A percentile compares a stretch with the other conserved stretches of the same genome.
These are phyloP conservation scores for Takifugu ocellatus DNA, from an alignment of 2,797 vertebrate species.

Conservation along the genomic window DNA sequence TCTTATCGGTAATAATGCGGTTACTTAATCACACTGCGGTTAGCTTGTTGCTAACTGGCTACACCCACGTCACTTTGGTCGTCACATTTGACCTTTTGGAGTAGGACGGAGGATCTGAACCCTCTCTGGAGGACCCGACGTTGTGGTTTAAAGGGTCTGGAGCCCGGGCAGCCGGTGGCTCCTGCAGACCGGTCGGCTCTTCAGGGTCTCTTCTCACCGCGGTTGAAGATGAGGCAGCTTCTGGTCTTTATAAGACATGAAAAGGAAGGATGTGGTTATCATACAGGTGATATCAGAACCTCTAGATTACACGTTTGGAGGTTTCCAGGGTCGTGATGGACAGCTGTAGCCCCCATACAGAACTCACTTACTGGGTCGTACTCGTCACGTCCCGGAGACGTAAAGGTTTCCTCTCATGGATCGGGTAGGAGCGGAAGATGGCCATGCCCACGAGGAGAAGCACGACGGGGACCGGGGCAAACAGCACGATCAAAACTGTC, in stretches of 20 bases:
- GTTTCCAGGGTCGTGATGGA: no score
- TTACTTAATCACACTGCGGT: no score
- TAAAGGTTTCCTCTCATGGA: conserved; percentile 57
- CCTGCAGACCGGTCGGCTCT: conserved; percentile 3
- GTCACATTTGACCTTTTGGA: conserved; percentile 17
- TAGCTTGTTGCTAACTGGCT: conserved; percentile 2
- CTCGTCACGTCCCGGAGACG: conserved; percentile 44
- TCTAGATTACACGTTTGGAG: neutral
- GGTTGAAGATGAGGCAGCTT: conserved; percentile 12
- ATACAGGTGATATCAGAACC: no score
- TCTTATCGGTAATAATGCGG: no score
- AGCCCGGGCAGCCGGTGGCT: neutral
- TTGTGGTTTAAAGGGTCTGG: conserved; percentile 1
- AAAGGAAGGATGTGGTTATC: neutral
- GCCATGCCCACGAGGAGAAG: conserved; percentile 71
- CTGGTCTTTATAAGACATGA: conserved; percentile 30
- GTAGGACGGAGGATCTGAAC: neutral
- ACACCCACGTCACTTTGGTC: conserved; percentile 65
- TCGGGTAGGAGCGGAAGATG: conserved; percentile 70
- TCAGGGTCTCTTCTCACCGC: conserved; percentile 7
- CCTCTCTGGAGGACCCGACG: neutral
- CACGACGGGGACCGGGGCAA: conserved; percentile 66
- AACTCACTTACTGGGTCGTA: conserved; percentile 43
- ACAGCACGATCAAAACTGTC: conserved; percentile 68
- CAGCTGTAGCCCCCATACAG: no score